These are phyloP conservation scores for Amiota communis DNA, from an alignment of 2,888 invertebrate species.

Conservation along the genomic window DNA sequence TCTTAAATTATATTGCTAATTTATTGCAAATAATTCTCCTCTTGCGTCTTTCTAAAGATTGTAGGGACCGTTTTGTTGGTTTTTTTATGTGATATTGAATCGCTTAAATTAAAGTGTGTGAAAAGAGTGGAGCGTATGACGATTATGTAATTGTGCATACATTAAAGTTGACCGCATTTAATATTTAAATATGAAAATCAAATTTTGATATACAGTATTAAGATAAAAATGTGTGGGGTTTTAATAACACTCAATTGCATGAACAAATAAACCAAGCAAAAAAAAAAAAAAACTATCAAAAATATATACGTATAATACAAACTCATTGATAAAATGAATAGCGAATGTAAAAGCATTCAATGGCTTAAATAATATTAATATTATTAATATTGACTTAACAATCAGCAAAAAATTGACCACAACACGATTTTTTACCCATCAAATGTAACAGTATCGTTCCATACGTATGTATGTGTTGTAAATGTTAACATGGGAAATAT, in stretches of 20 bases:
- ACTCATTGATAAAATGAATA: background rate
- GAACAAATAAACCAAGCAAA: conserved; percentile 4
- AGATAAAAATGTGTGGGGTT: conserved; percentile 1
- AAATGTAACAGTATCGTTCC: too few species aligned
- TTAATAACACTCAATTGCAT: conserved; percentile 18
- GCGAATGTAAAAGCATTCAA: background rate
- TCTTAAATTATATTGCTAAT: too few species aligned
- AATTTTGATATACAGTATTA: background rate
- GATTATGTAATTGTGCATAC: background rate
- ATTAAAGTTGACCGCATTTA: background rate
- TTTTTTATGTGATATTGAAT: too few species aligned
- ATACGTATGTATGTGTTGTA: too few species aligned
- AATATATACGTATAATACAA: background rate
- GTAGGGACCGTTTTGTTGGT: too few species aligned
- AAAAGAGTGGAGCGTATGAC: too few species aligned
- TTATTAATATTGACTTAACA: background rate
- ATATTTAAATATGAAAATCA: conserved; percentile 11
- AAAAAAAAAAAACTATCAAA: background rate
- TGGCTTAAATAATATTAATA: background rate
- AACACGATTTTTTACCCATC: background rate
- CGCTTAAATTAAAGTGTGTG: too few species aligned
- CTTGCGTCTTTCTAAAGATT: too few species aligned
- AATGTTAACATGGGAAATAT: too few species aligned
- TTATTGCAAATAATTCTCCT: too few species aligned
- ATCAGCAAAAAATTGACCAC: background rate